Conservation (phyloP, 2,888 invertebrate species). For the Andrena chrysosceles region DNA sequence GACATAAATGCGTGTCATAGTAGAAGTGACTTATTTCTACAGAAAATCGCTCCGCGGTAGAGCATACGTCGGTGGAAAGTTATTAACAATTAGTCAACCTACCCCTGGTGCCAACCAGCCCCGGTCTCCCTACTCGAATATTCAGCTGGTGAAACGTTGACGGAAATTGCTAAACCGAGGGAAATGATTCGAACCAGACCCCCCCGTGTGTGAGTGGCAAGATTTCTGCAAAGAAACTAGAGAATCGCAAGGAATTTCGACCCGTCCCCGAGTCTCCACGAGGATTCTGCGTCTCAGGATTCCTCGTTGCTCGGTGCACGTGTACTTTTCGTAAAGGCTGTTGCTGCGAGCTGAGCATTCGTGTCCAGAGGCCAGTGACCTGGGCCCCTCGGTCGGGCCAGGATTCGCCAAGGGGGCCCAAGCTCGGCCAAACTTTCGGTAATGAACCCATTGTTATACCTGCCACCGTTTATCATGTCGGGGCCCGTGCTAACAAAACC, state of each 20-base stretch:
- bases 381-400: slow-evolving; percentile 58
- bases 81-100: too few relatives aligned
- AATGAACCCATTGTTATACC: slow-evolving; percentile 69
- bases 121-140: too few relatives aligned
- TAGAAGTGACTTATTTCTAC: too few relatives aligned
- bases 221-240: too few relatives aligned
- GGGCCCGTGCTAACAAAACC: slow-evolving; percentile 12
- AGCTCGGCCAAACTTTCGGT: slow-evolving; percentile 68
- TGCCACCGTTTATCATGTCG: slow-evolving; percentile 63
- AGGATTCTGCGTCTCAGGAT: slow-evolving; percentile 7
- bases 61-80: too few relatives aligned
- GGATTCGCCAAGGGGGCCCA: slow-evolving; percentile 53
- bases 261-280: neutral
- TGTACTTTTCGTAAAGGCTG: slow-evolving; percentile 49
- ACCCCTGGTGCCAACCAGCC: too few relatives aligned
- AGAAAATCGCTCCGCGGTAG: too few relatives aligned
- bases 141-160: too few relatives aligned
- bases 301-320: slow-evolving; percentile 36
- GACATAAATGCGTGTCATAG: too few relatives aligned
- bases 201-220: too few relatives aligned
- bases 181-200: too few relatives aligned
- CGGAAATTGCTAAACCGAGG: too few relatives aligned
- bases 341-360: slow-evolving; percentile 33
- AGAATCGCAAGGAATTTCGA: neutral
- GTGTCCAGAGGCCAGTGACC: slow-evolving; percentile 55